Evolutionary conservation across 2,888 invertebrate species (phyloP).

Genomic region (Pardosa pseudoannulata): DNA sequence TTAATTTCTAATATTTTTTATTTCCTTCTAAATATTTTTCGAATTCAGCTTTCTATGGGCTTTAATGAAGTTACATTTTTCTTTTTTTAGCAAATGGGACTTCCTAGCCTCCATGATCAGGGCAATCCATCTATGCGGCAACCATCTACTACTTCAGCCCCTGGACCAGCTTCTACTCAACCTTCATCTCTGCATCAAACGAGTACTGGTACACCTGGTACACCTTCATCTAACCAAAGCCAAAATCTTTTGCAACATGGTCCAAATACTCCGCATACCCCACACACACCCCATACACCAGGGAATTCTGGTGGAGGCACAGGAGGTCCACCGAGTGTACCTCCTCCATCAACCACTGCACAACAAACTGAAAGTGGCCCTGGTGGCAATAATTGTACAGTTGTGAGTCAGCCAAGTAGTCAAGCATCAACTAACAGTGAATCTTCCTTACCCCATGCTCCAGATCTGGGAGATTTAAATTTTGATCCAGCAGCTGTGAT

Average conservation of each 20-base stretch:
- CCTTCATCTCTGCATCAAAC: constrained; percentile 65
- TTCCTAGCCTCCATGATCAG: constrained; percentile 72
- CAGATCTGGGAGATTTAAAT: constrained; percentile 83
- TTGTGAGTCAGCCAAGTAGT: constrained; percentile 63
- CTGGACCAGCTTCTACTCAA: constrained; percentile 41
- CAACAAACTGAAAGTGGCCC: constrained; percentile 43
- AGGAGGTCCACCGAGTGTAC: constrained; percentile 88
- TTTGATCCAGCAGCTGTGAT: constrained; percentile 96
- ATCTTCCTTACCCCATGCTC: constrained; percentile 72
- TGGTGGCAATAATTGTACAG: constrained; percentile 22
- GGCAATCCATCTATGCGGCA: constrained; percentile 60
- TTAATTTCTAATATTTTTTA: too few relatives aligned
- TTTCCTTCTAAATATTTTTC: too few relatives aligned
- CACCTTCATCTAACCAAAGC: constrained; percentile 67
- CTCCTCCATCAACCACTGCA: constrained; percentile 77
- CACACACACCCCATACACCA: constrained; percentile 86
- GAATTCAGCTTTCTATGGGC: too few relatives aligned
- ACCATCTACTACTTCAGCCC: constrained; percentile 43
- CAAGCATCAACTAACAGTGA: constrained; percentile 66
- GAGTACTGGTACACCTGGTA: constrained; percentile 62
- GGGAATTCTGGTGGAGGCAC: constrained; percentile 80
- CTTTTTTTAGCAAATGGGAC: constrained; percentile 72
- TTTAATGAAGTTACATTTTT: too few relatives aligned
- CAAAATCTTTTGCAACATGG: constrained; percentile 83
- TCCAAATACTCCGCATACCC: constrained; percentile 88